Conservation (phyloP, 2,797 vertebrate species). For the Cryptoprocta ferox region DNA sequence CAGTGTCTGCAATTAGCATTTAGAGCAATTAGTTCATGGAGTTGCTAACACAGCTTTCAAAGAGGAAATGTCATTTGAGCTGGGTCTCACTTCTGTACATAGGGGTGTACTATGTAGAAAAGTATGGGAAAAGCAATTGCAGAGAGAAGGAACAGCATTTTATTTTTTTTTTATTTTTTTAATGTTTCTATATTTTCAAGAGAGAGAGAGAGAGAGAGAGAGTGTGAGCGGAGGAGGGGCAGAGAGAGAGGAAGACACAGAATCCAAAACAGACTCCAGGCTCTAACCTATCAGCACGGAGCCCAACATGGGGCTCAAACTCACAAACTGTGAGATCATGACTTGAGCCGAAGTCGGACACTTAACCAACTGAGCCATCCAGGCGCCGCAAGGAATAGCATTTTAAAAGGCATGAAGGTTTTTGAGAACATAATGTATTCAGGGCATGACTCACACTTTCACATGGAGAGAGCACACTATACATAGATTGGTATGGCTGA, state of each 20-base stretch:
- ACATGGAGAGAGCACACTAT: not conserved
- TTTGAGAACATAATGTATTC: not conserved
- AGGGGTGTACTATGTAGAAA: not conserved
- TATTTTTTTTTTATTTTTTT: too few relatives aligned
- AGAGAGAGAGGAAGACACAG: too few relatives aligned
- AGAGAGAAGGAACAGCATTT: not conserved
- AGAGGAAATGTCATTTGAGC: conserved; percentile 14
- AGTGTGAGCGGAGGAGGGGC: too few relatives aligned
- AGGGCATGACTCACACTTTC: not conserved
- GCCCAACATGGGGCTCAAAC: too few relatives aligned
- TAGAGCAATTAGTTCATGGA: conserved; percentile 36
- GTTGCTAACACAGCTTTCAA: conserved; percentile 34
- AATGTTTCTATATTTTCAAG: too few relatives aligned
- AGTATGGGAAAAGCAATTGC: not conserved
- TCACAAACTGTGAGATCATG: too few relatives aligned
- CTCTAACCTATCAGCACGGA: too few relatives aligned
- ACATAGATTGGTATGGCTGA: not conserved
- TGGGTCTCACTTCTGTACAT: not conserved
- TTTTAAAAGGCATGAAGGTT: not conserved
- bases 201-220: too few relatives aligned
- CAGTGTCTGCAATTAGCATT: not conserved
- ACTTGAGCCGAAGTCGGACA: too few relatives aligned
- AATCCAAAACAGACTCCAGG: too few relatives aligned
- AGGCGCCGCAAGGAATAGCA: not conserved
- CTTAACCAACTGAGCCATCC: too few relatives aligned